phyloP scores from a whole-genome alignment of 2,797 vertebrate genomes.

The Margarornis squamiger region DNA sequence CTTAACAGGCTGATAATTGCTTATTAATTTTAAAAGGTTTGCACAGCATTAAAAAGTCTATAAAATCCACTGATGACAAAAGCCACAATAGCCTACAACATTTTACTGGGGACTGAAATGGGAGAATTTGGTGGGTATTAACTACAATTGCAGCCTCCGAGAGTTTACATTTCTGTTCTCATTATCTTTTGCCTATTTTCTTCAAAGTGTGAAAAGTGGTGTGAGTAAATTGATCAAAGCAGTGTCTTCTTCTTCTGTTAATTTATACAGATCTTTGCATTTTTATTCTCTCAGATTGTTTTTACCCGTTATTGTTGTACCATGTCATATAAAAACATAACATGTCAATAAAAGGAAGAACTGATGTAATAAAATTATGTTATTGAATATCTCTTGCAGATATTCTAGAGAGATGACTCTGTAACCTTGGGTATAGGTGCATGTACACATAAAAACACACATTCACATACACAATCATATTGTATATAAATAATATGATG shows the following conservation, averaged over 20 bases:
- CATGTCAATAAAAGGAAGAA: not conserved
- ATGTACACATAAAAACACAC: not conserved
- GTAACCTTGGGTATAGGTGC: not conserved
- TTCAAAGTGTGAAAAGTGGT: not conserved
- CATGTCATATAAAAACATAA: not conserved
- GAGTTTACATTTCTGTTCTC: not conserved
- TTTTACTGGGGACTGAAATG: not conserved
- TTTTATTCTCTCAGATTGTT: not conserved
- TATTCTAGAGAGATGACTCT: not conserved
- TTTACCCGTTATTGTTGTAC: not conserved
- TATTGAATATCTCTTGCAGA: not conserved
- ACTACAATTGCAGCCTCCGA: not conserved
- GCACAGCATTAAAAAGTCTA: not conserved
- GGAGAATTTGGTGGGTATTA: not conserved
- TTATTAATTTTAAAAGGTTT: conserved; percentile 2
- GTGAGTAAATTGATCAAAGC: not conserved
- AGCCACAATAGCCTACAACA: not conserved
- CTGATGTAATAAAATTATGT: not conserved
- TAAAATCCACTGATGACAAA: not conserved
- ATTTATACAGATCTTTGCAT: not conserved
- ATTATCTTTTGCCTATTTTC: not conserved
- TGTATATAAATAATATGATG: not conserved
- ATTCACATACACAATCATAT: not conserved
- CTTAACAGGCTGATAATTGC: not conserved
- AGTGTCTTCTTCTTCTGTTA: not conserved